Base-by-base conservation (phyloP, 2,888 invertebrate species). In the Erebia aethiops region DNA sequence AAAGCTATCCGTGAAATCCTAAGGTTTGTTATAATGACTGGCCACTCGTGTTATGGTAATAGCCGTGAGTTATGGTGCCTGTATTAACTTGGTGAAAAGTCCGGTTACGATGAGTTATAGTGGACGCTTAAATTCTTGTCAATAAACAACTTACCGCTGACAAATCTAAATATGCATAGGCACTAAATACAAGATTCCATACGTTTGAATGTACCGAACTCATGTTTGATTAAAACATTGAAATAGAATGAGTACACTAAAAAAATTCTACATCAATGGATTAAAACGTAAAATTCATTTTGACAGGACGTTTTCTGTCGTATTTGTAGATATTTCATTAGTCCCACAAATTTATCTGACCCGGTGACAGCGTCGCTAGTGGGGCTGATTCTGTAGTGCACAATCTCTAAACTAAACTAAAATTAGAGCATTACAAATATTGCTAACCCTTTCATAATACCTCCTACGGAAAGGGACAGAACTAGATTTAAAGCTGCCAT, bases 41-140 rank as follows among this genome's bases (percentile, higher is more conserved):
- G 73, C 72, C 66, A 73, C 71, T 72, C 74, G 70, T 72, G 72
- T 74, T 76, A 78, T 76, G 76, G 75, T 79, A 78, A 79, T 75
- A 73, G 72, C 70, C 66, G 74, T 79, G 76, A 77, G 67, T 74
- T 78, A 78, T 77, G 75, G 63, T 69, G 57, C 46, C 62, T 61
- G 13, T 43, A 67, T 46, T 67, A 52, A 10, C 60, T 71, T 65
- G 66, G 67, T 64, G 69, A 69, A 71, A 64, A 64, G 66, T 56
- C 51, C 49, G 52, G 57, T 52, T 58, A 66, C 43, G 57, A 67
- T 54, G 69, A 72, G 43, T 49, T 62, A 63, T 67, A 65, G 64
- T 67, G 54, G 62, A 70, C 57, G 66, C 57, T 63, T 57, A 56
- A 57, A 63, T 63, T 69, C 66, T 56, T 70, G 54, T 72, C 70